A percentile compares a stretch with the other conserved stretches of the same genome.
phyloP scores from a whole-genome alignment of 1,140 invertebrate genomes.

The Drosophila grimshawi region DNA sequence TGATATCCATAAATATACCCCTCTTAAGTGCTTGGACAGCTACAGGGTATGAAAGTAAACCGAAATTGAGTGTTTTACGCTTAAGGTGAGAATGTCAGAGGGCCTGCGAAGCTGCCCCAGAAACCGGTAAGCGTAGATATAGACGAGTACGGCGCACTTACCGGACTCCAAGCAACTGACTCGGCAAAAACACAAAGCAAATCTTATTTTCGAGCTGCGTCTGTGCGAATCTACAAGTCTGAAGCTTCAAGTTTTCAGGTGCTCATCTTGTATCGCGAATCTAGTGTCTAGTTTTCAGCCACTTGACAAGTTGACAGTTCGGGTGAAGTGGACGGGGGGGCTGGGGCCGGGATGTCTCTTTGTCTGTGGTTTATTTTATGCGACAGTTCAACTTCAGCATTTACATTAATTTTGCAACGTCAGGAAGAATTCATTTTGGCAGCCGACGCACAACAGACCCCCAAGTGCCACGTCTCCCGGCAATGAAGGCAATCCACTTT shows the following conservation, averaged over 20 bases:
- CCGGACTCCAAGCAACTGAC: conserved; percentile 11
- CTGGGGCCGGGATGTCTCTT: conserved; percentile 6
- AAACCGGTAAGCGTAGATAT: conserved; percentile 18
- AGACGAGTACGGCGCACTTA: conserved; percentile 8
- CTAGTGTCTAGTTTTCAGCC: conserved; percentile 9
- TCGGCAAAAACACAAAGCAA: neutral
- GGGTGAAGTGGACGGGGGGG: too few relatives aligned
- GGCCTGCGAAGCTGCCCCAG: conserved; percentile 1
- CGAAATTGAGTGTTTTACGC: neutral
- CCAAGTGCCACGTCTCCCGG: conserved; percentile 15
- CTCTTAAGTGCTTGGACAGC: neutral
- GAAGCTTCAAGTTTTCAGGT: conserved; percentile 8
- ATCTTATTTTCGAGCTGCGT: neutral
- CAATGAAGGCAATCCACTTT: conserved; percentile 63
- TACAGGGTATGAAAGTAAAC: conserved; percentile 4
- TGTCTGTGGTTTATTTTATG: conserved; percentile 36
- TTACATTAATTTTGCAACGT: conserved; percentile 37
- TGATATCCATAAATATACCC: neutral
- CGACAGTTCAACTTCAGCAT: conserved; percentile 69
- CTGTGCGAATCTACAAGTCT: conserved; percentile 4
- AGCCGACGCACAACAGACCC: conserved; percentile 12
- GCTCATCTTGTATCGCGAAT: conserved; percentile 4
- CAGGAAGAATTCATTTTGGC: conserved; percentile 53
- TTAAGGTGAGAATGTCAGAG: conserved; percentile 18
- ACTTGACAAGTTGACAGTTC: conserved; percentile 3